A percentile compares a stretch with the other conserved stretches of the same genome.
Conservation (phyloP, 1,140 invertebrate species). For the Dufourea novaeangliae region DNA sequence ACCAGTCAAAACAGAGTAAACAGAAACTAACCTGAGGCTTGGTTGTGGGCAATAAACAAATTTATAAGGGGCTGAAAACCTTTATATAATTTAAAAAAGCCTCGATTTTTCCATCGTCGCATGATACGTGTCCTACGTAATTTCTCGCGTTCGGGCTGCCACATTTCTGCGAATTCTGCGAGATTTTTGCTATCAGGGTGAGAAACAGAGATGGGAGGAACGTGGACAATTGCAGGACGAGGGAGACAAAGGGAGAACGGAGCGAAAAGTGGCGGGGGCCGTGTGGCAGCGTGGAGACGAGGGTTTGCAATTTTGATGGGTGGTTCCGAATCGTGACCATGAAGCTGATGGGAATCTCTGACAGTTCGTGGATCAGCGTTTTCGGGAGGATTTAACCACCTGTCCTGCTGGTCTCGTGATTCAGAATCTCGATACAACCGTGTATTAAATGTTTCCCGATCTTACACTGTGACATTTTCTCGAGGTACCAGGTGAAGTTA, state of each 20-base stretch:
- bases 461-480: neutral
- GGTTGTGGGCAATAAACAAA: no score
- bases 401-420: neutral
- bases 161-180: conserved; percentile 15
- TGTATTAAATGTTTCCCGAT: conserved; percentile 1
- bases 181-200: neutral
- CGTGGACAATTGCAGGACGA: no score
- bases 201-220: neutral
- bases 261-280: neutral
- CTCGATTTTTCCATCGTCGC: neutral
- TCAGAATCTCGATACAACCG: neutral
- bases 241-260: neutral
- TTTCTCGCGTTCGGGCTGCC: neutral
- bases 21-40: no score
- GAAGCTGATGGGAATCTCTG: conserved; percentile 36
- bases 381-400: conserved; percentile 30
- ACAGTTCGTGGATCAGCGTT: conserved; percentile 36
- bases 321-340: conserved; percentile 30
- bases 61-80: no score
- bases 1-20: no score
- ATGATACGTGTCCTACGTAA: neutral
- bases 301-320: conserved; percentile 34
- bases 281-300: conserved; percentile 19
- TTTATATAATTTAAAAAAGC: no score
- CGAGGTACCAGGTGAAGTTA: no score